These are phyloP conservation scores for Drosophila testacea DNA, from an alignment of 2,888 invertebrate genomes.

Conservation along the genomic window DNA sequence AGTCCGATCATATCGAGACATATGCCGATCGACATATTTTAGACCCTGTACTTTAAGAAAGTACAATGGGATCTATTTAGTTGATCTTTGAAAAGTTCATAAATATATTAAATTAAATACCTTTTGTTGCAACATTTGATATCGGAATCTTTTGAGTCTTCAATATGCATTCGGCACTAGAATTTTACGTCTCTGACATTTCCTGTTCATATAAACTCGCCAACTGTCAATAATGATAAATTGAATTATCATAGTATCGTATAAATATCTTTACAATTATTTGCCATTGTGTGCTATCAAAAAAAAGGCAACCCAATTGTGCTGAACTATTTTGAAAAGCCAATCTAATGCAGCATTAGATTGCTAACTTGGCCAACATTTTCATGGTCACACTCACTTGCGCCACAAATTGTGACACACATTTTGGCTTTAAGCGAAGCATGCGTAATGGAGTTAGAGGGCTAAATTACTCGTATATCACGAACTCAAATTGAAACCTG, in stretches of 20 bases:
- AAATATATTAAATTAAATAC: too few species aligned
- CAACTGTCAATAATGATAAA: neutral
- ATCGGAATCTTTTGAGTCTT: too few species aligned
- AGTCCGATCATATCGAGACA: too few species aligned
- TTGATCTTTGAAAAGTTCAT: too few species aligned
- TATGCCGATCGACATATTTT: too few species aligned
- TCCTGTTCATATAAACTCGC: neutral
- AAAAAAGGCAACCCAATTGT: neutral
- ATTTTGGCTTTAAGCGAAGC: conserved; percentile 18
- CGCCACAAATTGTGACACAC: conserved; percentile 16
- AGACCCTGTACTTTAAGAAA: too few species aligned
- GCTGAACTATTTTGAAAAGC: neutral
- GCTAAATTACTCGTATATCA: conserved; percentile 36
- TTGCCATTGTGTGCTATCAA: neutral
- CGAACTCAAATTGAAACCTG: conserved; percentile 12
- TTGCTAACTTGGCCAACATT: conserved; percentile 38
- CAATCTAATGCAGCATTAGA: conserved; percentile 34
- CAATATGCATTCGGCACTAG: too few species aligned
- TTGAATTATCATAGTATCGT: neutral
- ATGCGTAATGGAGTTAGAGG: conserved; percentile 35
- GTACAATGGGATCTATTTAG: too few species aligned
- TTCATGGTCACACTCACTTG: conserved; percentile 48
- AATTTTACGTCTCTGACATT: too few species aligned
- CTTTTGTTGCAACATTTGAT: too few species aligned
- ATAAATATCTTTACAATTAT: neutral